A percentile compares a stretch with the other conserved stretches of the same genome.
Conservation (phyloP, 1,140 invertebrate species). For the Leguminivora glycinivorella region DNA sequence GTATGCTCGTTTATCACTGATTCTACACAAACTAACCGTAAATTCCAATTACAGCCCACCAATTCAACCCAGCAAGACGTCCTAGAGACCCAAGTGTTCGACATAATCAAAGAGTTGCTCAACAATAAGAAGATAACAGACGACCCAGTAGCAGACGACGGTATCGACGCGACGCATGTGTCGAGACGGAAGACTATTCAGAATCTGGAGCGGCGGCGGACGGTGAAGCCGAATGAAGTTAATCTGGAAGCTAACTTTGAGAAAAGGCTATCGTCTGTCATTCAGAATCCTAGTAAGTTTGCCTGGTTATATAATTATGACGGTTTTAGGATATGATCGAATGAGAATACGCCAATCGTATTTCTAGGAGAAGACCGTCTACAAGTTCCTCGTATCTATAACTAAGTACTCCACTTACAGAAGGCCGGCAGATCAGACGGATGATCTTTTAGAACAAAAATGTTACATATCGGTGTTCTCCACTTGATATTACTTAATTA, state of each 20-base stretch:
- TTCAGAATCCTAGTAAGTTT: constrained; percentile 55
- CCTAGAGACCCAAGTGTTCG: constrained; percentile 48
- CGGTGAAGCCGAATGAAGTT: constrained; percentile 89
- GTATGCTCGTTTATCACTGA: too few relatives aligned
- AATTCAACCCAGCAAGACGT: constrained; percentile 92
- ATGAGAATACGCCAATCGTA: too few relatives aligned
- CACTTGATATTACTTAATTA: too few relatives aligned
- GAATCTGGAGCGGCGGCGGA: constrained; percentile 90
- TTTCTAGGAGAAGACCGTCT: too few relatives aligned
- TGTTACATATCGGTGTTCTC: too few relatives aligned
- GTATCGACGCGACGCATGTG: constrained; percentile 88
- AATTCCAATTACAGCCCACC: constrained; percentile 81
- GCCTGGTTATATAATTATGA: constrained; percentile 15
- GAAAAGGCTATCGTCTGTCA: constrained; percentile 87
- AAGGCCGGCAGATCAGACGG: too few relatives aligned
- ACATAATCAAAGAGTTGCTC: constrained; percentile 92
- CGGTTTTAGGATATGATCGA: not conserved
- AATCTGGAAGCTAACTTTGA: constrained; percentile 96
- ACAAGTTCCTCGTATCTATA: too few relatives aligned
- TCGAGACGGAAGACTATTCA: constrained; percentile 91
- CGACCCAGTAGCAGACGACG: constrained; percentile 90
- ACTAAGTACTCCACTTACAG: too few relatives aligned
- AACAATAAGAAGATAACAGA: constrained; percentile 84
- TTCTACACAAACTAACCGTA: not conserved
- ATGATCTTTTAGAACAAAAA: too few relatives aligned